phyloP scores from a whole-genome alignment of 2,888 invertebrate genomes.

The Leucophenga maculata region DNA sequence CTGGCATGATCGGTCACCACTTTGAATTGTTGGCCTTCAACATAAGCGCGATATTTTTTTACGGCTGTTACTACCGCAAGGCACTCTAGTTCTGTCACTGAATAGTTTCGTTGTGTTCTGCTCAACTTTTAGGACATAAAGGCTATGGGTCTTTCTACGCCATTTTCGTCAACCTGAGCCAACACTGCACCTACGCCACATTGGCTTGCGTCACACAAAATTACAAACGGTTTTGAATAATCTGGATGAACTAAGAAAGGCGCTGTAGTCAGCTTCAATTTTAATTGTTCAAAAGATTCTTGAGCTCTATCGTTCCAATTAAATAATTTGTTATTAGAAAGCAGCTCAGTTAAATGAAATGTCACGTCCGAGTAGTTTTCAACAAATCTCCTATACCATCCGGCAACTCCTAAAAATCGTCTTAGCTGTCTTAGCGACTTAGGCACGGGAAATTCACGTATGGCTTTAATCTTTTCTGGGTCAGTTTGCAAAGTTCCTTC shows the following conservation, averaged over 20 bases:
- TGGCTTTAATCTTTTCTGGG: conserved; percentile 8
- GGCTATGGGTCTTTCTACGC: no score
- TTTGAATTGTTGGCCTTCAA: conserved; percentile 31
- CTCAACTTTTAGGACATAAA: conserved; percentile 34
- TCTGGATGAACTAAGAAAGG: no score
- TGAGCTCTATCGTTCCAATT: conserved; percentile 9
- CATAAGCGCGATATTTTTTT: conserved; percentile 33
- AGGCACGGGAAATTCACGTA: neutral
- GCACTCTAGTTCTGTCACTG: conserved; percentile 36
- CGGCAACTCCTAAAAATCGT: conserved; percentile 23
- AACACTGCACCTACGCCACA: no score
- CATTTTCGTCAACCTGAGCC: no score
- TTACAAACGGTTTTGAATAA: no score
- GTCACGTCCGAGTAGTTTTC: conserved; percentile 8
- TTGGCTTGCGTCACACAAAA: no score
- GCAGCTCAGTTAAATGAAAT: conserved; percentile 9
- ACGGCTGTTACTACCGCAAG: conserved; percentile 13
- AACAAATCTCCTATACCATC: conserved; percentile 31
- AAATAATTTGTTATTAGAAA: neutral
- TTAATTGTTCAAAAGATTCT: conserved; percentile 3
- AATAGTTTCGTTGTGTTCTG: no score
- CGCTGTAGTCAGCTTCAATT: no score
- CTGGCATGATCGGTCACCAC: conserved; percentile 48
- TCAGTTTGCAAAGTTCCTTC: no score
- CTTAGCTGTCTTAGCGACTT: neutral